Conservation (phyloP, 2,113 vertebrate genomes). For the Cheilinus undulatus region DNA sequence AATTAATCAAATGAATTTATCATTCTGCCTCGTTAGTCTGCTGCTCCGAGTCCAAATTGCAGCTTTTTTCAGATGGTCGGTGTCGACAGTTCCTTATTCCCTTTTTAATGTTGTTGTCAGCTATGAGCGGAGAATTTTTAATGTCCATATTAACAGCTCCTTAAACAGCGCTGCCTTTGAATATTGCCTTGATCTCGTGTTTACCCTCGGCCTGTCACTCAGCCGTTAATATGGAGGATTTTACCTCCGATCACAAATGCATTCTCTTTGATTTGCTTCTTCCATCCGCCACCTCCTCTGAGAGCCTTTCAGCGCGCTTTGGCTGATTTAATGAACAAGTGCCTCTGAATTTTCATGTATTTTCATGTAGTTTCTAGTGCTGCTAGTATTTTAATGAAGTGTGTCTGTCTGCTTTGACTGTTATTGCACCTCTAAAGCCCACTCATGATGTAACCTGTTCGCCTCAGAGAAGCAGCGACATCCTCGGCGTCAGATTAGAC, state of each 20-base stretch:
- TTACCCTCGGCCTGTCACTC: conserved; percentile 30
- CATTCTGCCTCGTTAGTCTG: not conserved
- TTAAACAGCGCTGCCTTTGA: conserved; percentile 9
- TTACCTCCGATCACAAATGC: conserved; percentile 35
- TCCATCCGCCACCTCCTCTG: conserved; percentile 19
- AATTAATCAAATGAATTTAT: not conserved
- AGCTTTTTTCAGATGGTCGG: not conserved
- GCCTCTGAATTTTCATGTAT: conserved; percentile 12
- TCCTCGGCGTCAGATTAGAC: not conserved
- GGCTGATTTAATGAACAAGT: conserved; percentile 36
- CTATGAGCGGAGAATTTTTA: not conserved
- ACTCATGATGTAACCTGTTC: conserved; percentile 10
- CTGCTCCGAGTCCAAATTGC: not conserved
- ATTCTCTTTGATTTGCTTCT: conserved; percentile 43
- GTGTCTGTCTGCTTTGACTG: not conserved
- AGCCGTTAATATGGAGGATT: conserved; percentile 18
- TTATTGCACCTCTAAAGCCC: not conserved
- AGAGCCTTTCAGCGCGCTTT: not conserved
- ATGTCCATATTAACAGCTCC: not conserved
- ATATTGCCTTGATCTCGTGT: conserved; percentile 36
- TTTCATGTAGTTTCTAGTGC: conserved; percentile 1
- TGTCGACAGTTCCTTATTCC: conserved; percentile 1
- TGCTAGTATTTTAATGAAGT: conserved; percentile 5
- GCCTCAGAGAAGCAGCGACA: not conserved
- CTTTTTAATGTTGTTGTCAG: not conserved